Percentiles rank a stretch among this genome's conserved stretches.
phyloP scores from a whole-genome alignment of 92 coral and sea anemone species.

The Isaurus tuberculatus region DNA sequence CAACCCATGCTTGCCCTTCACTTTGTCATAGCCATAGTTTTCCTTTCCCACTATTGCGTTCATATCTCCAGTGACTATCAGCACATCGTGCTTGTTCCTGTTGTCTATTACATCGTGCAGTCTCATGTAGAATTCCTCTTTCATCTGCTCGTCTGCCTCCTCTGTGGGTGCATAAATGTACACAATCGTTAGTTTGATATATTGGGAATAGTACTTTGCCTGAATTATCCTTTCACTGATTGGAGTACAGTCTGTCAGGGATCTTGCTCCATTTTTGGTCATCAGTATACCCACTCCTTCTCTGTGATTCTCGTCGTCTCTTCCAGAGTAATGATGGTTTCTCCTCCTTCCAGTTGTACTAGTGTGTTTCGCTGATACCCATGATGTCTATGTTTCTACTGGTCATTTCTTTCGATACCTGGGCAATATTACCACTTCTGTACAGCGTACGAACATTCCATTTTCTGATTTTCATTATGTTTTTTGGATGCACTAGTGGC shows the following conservation, averaged over 20 bases:
- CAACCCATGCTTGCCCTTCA: neutral
- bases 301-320: slow-evolving; percentile 52
- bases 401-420: slow-evolving; percentile 52
- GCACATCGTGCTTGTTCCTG: neutral
- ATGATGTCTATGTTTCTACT: neutral
- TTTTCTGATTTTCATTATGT: slow-evolving; percentile 29
- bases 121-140: slow-evolving; percentile 34
- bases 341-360: slow-evolving; percentile 26
- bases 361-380: too few species aligned
- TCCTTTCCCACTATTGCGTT: slow-evolving; percentile 9
- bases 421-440: slow-evolving; percentile 53
- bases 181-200: slow-evolving; percentile 40
- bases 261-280: slow-evolving; percentile 35
- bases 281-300: slow-evolving; percentile 59
- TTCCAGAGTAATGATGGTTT: slow-evolving; percentile 54
- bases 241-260: slow-evolving; percentile 53
- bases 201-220: slow-evolving; percentile 33
- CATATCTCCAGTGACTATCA: too few species aligned
- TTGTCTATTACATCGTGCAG: neutral
- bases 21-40: slow-evolving; percentile 18
- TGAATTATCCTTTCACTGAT: slow-evolving; percentile 45
- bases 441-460: slow-evolving; percentile 59
- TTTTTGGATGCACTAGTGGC: too few species aligned
- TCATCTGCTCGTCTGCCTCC: slow-evolving; percentile 48
- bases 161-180: slow-evolving; percentile 53